Conservation (phyloP, 1,140 invertebrate species). For the Drosophila ambigua region DNA sequence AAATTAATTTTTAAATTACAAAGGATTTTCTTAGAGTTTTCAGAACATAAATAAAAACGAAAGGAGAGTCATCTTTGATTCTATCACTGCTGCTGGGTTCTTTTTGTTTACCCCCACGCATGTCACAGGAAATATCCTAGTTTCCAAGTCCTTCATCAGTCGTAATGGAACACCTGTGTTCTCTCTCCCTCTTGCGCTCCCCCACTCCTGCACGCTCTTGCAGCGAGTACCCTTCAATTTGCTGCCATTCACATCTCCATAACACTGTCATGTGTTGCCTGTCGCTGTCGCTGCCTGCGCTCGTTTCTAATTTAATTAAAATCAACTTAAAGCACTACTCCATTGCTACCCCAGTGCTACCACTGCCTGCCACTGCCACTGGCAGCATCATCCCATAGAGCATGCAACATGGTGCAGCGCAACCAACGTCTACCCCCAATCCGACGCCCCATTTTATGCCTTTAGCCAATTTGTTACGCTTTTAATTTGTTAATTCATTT, state of each 20-base stretch:
- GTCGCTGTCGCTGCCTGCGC: too few species aligned
- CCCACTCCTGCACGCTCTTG: neutral
- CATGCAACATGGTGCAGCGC: constrained; percentile 38
- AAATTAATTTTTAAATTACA: too few species aligned
- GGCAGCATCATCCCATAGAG: constrained; percentile 3
- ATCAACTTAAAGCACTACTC: constrained; percentile 64
- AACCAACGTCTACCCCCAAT: constrained; percentile 2
- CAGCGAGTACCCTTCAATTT: constrained; percentile 6
- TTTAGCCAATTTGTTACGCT: constrained; percentile 74
- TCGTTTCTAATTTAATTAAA: constrained; percentile 73
- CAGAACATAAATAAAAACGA: too few species aligned
- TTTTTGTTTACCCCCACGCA: too few species aligned
- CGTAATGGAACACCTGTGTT: neutral
- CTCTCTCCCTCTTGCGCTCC: neutral
- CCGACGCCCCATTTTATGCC: constrained; percentile 23
- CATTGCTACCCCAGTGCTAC: constrained; percentile 1
- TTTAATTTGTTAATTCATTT: constrained; percentile 82
- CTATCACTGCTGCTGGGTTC: too few species aligned
- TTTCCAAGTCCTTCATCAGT: neutral
- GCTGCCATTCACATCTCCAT: constrained; percentile 34
- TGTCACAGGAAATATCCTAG: too few species aligned
- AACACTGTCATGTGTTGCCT: constrained; percentile 61
- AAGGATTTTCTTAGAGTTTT: too few species aligned
- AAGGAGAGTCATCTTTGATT: too few species aligned
- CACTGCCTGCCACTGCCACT: too few species aligned